Evolutionary conservation across 2,888 invertebrate genomes (phyloP), one percentile per base, ranked within the genome.

Genomic region (Bruchidius siliquastri): DNA sequence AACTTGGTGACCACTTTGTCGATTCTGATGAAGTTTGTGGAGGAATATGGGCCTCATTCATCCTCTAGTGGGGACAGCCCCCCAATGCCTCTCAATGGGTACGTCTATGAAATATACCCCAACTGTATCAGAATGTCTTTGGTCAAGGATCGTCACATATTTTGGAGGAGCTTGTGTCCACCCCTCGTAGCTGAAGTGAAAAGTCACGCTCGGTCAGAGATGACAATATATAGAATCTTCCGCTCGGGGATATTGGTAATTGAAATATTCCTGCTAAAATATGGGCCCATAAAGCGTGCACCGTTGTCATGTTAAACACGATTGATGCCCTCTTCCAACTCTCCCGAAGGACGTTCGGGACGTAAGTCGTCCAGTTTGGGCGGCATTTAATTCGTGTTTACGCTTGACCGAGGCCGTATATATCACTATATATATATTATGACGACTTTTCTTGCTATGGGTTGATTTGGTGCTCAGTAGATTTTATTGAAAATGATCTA

Each of bases 201-300:
- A 49, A 49, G 49, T 49, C 49, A 49, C 49, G 49, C 49, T 49
- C 18, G 49, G 18, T 80, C 81, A 80, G 78, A 80, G 77, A 84
- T 82, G 80, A 82, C 82, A 84, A 85, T 84, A 82, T 83, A 85
- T 85, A 81, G 84, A 80, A 80, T 82, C 80, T 80, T 81, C 79
- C 76, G 77, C 77, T 80, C 30, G 67, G 69, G 49, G 32, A 72
- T 21, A 22, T 81, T 77, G 79, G 84, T 86, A 86, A 86, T 86
- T 86, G 86, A 86, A 86, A 86, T 85, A 86, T 85, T 85, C 84
- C 78, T 77, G 80, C 78, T 84, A 82, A 84, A 84, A 83, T 84
- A 85, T 83, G 79, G 80, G 80, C 82, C 80, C 82, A 82, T 84
- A 84, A 85, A 84, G 49, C 80, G 85, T 81, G 82, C 76, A 77